Evolutionary conservation across 2,797 vertebrate species (phyloP), one percentile per base, ranked within the genome.

Genomic region (Crocidura indochinensis): DNA sequence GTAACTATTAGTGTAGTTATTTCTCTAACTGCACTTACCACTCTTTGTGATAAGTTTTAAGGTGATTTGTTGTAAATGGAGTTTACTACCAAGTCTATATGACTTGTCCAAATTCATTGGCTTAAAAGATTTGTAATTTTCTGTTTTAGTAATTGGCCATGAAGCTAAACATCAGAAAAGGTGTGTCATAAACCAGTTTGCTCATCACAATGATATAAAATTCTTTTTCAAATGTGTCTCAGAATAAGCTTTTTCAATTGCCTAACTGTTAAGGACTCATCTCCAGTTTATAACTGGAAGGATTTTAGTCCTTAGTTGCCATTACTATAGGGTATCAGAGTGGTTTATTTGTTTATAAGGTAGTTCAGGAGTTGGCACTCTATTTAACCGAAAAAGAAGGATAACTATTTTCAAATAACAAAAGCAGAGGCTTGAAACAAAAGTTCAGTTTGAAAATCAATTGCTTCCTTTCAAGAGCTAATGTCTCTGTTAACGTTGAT

Each of bases 61-160:
- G 10, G 90, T 53, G n/a, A 91, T 81, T 74, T 26, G 22, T 77
- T 81, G 38, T 76, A 94, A 95, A 84, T 27, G 86, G 68, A 87
- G 65, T 93, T 96, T 91, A 92, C 78, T 85, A 78, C 56, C 64
- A 89, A 74, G 51, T 90, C 75, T 76, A 53, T 62, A 75, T 20
- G 19, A 75, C 73, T 77, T 12, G 53, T 92, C 82, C 84, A 95
- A 91, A 93, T 75, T 95, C 68, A 76, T 67, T 60, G 67, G 91
- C 60, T 95, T 94, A 95, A 80, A 1, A 3, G 90, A 94, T 95
- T 93, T 92, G 77, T 85, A 84, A 86, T 90, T 92, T 96, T 91
- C 77, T 94, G 93, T 93, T 83, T 94, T 96, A 77, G 90, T 86
- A 95, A 92, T 90, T 93, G 83, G 90, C 90, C 67, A 46, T 85